These are phyloP conservation scores for Condylura cristata DNA, from an alignment of 2,113 vertebrate species.

Conservation along the genomic window DNA sequence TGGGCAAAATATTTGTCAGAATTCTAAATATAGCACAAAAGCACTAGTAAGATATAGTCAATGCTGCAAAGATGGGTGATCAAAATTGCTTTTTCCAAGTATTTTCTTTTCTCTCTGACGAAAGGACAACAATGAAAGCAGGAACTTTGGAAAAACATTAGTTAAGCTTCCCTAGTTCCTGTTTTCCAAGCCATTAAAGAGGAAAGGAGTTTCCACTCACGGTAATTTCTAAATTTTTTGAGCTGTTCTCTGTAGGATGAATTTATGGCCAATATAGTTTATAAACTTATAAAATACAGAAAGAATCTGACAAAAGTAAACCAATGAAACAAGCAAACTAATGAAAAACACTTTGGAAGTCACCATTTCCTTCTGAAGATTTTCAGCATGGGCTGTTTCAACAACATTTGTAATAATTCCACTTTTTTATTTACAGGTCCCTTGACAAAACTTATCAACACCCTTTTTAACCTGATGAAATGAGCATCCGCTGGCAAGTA, in stretches of 20 bases:
- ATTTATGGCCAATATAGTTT: background rate
- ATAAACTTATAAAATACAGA: background rate
- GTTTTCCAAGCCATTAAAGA: slow-evolving; percentile 5
- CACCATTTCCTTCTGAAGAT: slow-evolving; percentile 49
- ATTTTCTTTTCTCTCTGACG: slow-evolving; percentile 21
- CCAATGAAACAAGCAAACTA: background rate
- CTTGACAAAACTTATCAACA: slow-evolving; percentile 50
- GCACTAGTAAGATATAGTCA: background rate
- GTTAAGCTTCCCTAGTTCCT: background rate
- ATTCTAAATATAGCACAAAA: background rate
- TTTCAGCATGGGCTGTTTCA: slow-evolving; percentile 33
- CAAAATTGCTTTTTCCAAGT: slow-evolving; percentile 37
- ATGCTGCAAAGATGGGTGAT: background rate
- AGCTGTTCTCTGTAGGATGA: background rate
- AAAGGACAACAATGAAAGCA: slow-evolving; percentile 17
- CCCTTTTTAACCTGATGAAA: slow-evolving; percentile 37
- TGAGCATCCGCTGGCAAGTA: background rate
- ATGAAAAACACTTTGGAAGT: background rate
- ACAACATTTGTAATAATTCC: slow-evolving; percentile 21
- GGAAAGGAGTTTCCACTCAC: background rate
- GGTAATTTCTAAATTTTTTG: slow-evolving; percentile 42
- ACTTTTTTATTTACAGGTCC: slow-evolving; percentile 37
- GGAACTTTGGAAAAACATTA: background rate
- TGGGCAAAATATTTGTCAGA: background rate
- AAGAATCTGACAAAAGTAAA: slow-evolving; percentile 28